phyloP scores from a whole-genome alignment of 2,888 invertebrate species.

The Troglohyphantes excavatus region DNA sequence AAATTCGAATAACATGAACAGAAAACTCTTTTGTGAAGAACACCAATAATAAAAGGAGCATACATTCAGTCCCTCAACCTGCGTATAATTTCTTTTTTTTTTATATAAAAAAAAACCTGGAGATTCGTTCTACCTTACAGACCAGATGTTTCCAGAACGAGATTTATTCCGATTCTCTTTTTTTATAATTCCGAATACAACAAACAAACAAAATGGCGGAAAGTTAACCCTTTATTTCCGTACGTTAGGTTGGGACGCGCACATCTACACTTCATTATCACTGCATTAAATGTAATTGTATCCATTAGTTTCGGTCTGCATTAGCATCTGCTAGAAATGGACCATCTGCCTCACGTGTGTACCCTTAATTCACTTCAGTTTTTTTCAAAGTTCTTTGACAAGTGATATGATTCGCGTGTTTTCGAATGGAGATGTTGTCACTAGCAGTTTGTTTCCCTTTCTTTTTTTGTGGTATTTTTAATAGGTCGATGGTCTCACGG shows the following conservation, averaged over 20 bases:
- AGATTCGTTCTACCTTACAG: not conserved
- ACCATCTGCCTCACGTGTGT: slow-evolving; percentile 65
- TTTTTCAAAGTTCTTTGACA: slow-evolving; percentile 7
- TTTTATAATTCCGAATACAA: slow-evolving; percentile 15
- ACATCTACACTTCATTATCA: slow-evolving; percentile 72
- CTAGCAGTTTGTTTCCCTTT: slow-evolving; percentile 29
- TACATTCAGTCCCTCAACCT: no score
- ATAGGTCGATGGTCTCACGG: slow-evolving; percentile 48
- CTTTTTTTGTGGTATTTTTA: slow-evolving; percentile 22
- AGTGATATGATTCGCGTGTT: slow-evolving; percentile 55
- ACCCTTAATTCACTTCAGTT: not conserved
- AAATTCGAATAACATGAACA: not conserved
- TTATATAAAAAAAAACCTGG: no score
- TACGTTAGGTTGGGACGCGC: slow-evolving; percentile 4
- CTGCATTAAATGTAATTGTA: slow-evolving; percentile 67
- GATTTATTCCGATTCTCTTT: slow-evolving; percentile 22
- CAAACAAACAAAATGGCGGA: slow-evolving; percentile 8
- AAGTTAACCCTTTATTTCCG: slow-evolving; percentile 54
- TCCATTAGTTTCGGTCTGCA: slow-evolving; percentile 47
- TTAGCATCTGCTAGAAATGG: slow-evolving; percentile 67
- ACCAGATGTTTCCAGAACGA: slow-evolving; percentile 36
- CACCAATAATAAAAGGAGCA: no score
- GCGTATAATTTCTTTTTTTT: no score
- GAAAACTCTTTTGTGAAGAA: no score
- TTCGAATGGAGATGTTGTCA: slow-evolving; percentile 65